A percentile compares a stretch with the other conserved stretches of the same genome.
These are phyloP conservation scores for Rhyacophila evoluta DNA, from an alignment of 2,888 invertebrate species.

Conservation along the genomic window DNA sequence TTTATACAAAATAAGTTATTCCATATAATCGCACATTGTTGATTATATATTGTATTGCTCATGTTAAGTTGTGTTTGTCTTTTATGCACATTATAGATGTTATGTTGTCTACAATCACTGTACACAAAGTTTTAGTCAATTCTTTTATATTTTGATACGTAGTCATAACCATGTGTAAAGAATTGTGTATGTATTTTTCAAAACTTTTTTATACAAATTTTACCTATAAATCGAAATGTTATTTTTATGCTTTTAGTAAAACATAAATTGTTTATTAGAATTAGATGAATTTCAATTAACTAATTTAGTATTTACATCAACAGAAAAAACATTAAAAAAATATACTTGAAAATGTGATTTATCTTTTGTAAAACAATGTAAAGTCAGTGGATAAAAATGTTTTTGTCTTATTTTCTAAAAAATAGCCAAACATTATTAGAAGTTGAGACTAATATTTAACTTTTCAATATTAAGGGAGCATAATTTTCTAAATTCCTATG, in stretches of 20 bases:
- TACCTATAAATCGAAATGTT: neutral
- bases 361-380: too few relatives aligned
- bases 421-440: too few relatives aligned
- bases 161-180: neutral
- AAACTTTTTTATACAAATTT: too few relatives aligned
- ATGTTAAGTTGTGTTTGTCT: slow-evolving; percentile 1
- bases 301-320: too few relatives aligned
- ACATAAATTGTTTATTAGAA: neutral
- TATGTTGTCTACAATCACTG: neutral
- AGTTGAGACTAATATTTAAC: too few relatives aligned
- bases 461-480: too few relatives aligned
- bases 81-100: neutral
- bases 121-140: neutral
- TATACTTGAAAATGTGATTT: too few relatives aligned
- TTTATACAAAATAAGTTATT: too few relatives aligned
- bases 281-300: neutral
- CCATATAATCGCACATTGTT: neutral
- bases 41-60: neutral
- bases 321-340: too few relatives aligned
- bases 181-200: neutral
- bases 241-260: neutral
- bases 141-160: neutral
- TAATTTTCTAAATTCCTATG: too few relatives aligned
- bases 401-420: too few relatives aligned
- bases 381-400: too few relatives aligned